Evolutionary conservation across 2,888 invertebrate species (phyloP).

Genomic region (Gari tellinella): DNA sequence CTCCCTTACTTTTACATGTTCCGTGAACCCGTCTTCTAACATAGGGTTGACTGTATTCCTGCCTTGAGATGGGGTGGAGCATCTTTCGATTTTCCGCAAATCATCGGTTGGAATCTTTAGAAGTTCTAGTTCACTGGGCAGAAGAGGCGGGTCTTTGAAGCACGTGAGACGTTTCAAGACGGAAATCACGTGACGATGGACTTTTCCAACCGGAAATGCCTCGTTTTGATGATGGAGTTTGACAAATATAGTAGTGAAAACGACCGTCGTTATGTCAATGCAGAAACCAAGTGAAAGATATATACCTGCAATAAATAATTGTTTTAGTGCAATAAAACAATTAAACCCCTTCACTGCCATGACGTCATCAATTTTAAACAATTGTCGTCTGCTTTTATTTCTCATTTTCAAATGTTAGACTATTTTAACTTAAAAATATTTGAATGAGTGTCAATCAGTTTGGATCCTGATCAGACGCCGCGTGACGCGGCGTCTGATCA

Average conservation of each 20-base stretch:
- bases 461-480: too few species aligned
- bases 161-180: slow-evolving; percentile 13
- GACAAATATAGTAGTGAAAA: slow-evolving; percentile 12
- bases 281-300: slow-evolving; percentile 32
- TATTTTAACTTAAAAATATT: too few species aligned
- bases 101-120: slow-evolving; percentile 43
- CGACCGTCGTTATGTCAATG: slow-evolving; percentile 18
- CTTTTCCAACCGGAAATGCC: not conserved
- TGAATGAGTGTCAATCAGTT: too few species aligned
- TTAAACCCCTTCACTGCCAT: too few species aligned
- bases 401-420: too few species aligned
- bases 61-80: not conserved
- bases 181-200: not conserved
- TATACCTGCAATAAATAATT: slow-evolving; percentile 26
- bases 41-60: slow-evolving; percentile 17
- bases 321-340: too few species aligned
- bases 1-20: slow-evolving; percentile 33
- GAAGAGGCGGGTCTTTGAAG: slow-evolving; percentile 2
- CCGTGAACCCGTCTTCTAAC: slow-evolving; percentile 40
- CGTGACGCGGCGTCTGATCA: too few species aligned
- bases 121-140: slow-evolving; percentile 4
- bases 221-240: slow-evolving; percentile 18
- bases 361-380: too few species aligned
- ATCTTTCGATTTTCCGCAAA: slow-evolving; percentile 39
- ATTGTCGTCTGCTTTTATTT: too few species aligned